Evolutionary conservation across 1,140 invertebrate species (phyloP).

Genomic region (Drosophila equinoxialis): DNA sequence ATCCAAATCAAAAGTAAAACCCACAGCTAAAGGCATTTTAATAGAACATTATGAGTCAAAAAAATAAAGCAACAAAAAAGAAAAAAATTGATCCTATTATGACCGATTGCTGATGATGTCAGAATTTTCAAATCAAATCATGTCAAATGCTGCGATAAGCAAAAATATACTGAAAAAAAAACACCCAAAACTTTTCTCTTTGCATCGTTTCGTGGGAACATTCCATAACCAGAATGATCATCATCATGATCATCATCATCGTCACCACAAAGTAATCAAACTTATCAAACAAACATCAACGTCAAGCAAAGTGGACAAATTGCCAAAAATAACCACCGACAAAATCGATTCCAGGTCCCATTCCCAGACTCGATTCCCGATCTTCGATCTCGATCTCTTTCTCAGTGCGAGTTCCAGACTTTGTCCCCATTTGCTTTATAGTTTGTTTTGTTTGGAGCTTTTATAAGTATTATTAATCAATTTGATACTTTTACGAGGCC

Average conservation of each 20-base stretch:
- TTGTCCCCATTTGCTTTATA: constrained; percentile 51
- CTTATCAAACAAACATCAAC: constrained; percentile 77
- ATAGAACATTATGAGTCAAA: constrained; percentile 78
- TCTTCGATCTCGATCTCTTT: background rate
- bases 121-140: constrained; percentile 75
- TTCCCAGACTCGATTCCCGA: background rate
- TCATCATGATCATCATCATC: background rate
- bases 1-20: constrained; percentile 68
- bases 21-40: constrained; percentile 66
- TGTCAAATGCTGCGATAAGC: constrained; percentile 77
- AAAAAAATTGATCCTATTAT: constrained; percentile 74
- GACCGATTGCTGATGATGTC: constrained; percentile 66
- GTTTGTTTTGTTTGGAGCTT: constrained; percentile 68
- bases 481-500: constrained; percentile 82
- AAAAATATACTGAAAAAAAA: constrained; percentile 42
- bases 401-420: constrained; percentile 32
- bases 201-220: constrained; percentile 66
- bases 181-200: constrained; percentile 18
- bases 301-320: constrained; percentile 78
- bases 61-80: background rate
- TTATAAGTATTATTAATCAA: constrained; percentile 82
- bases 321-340: constrained; percentile 35
- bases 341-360: constrained; percentile 10
- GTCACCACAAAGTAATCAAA: constrained; percentile 65
- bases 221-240: constrained; percentile 41